Evolutionary conservation across 2,797 vertebrate species (phyloP), one percentile per base, ranked within the genome.

Genomic region (Ptychadena robeensis): DNA sequence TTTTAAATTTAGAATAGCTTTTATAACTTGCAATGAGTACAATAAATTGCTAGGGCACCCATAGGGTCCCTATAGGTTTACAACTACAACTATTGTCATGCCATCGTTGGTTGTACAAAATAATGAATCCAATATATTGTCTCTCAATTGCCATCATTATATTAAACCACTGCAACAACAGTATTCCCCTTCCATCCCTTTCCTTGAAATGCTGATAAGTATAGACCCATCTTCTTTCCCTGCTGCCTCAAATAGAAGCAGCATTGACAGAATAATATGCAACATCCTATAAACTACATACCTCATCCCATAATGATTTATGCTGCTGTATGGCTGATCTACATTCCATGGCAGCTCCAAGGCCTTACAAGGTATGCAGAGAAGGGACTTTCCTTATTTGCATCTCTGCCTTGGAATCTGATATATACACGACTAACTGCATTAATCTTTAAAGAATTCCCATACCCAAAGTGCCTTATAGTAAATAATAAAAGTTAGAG

Each of bases 391-490:
- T 72, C 79, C 71, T 53, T 73, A 34, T 73, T 73, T 28, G 44
- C 48, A 73, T 73, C 28, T 4, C 38, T 48, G 40, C 44, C 9
- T 14, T 28, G 1, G 6, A 6, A 61, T 61, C 15, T 4, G 28
- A 68, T n/a, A 8, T 25, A 34, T 67, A 64, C 38, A 68, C n/a
- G 7, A 44, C 30, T 11, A 22, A 9, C 34, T 38, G 2, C 53
- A 64, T 44, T 69, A 64, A 48, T 65, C 48, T 81, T 73, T 81
- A 22, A 73, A 73, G 79, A 81, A 81, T 81, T 57, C 34, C 12
- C 27, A 11, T 4, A 1, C 31, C 22, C 6, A 15, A 15, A 57
- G 25, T 28, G 25, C 48, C 30, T 70, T 44, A 4, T 40, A 9
- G 30, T 25, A 71, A 80, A 9, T 30, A 28, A 69, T 9, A 28